Evolutionary conservation across 2,113 vertebrate species (phyloP), one percentile per base, ranked within the genome.

Genomic region (Microtus richardsoni): DNA sequence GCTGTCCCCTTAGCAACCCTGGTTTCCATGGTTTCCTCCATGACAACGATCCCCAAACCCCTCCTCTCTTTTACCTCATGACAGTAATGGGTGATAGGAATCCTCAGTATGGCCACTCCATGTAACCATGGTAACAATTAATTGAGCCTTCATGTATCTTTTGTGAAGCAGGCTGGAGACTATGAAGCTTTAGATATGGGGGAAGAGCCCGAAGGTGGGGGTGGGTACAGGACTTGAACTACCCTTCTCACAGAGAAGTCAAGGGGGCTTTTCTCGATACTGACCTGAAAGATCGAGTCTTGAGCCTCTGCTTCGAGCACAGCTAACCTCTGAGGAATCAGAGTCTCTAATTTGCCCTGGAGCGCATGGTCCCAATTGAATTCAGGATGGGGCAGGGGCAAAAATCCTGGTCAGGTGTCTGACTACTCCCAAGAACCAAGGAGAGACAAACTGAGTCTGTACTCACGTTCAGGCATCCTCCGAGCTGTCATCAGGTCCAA

Each of bases 41-140:
- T 97, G 97, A 97, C 97, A 98, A 98, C 90, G 97, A 97, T 95
- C 96, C 91, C 94, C 87, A 83, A 92, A 66, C 95, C 95, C 96
- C 62, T 93, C 97, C 91, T 97, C 95, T 93, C 96, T 97, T 98
- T 97, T 97, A 96, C 97, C 97, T 98, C 98, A 97, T 97, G 98
- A 98, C 97, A 97, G 98, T 98, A 97, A 97, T 95, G 97, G 97
- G 98, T 98, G 98, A 98, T 95, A 97, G 60, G 97, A 98, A 98
- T 98, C 97, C 97, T 98, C 97, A 88, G 97, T 98, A 97, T 98
- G 98, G 98, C 98, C 98, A 98, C 98, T 99, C 98, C 97, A 98
- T 0, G 97, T 98, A 98, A 93, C 98, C 98, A 98, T 98, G 98
- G 98, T 89, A 98, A 99, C 98, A 97, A 98, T 98, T 98, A 99